These are phyloP conservation scores for human (Homo sapiens) DNA, from an alignment of 2,113 vertebrate species.

Conservation along the genomic window DNA sequence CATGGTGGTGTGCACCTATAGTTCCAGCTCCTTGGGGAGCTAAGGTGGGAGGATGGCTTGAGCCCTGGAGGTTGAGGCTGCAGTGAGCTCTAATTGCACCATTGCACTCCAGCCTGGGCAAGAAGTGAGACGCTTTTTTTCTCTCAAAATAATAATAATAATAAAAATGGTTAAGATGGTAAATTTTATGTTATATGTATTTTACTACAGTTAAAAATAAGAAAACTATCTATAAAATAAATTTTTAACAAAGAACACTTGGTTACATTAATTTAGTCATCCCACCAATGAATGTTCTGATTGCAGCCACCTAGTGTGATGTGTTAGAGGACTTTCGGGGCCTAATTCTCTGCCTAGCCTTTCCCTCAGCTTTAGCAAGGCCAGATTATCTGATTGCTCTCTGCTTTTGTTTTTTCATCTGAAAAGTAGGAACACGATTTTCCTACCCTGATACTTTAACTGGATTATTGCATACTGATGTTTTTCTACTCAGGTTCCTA, in stretches of 20 bases:
- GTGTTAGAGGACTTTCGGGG: neutral
- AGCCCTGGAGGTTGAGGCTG: no score
- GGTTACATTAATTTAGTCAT: neutral
- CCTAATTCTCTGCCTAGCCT: neutral
- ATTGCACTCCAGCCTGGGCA: no score
- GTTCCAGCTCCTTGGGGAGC: no score
- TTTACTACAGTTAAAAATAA: neutral
- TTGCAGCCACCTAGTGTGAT: neutral
- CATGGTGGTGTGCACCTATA: no score
- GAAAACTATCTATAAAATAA: neutral
- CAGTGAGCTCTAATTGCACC: no score
- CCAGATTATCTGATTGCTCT: neutral
- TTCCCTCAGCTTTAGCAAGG: neutral
- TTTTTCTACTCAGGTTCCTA: neutral
- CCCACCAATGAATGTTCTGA: neutral
- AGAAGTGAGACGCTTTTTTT: no score
- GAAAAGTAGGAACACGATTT: neutral
- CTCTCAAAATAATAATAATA: no score
- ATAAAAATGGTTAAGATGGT: neutral
- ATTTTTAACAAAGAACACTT: neutral
- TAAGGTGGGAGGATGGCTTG: no score
- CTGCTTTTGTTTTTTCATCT: constrained; percentile 50
- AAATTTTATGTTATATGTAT: neutral
- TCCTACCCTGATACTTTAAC: neutral
- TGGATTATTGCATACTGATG: constrained; percentile 16